phyloP scores from a whole-genome alignment of 1,140 invertebrate species.

The Trichoplusia ni region DNA sequence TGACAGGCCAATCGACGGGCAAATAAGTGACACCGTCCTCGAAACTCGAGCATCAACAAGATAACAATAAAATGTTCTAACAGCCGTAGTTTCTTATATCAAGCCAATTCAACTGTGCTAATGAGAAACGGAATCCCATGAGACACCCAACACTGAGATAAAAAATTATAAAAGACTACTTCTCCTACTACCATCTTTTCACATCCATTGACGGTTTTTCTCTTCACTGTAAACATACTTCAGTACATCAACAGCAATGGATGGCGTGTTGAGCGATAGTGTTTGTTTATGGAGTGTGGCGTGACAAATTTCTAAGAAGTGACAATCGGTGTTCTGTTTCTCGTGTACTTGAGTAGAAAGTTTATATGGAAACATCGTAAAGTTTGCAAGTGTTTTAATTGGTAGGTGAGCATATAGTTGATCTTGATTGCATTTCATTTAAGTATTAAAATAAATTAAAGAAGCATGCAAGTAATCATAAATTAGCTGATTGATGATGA shows the following conservation, averaged over 20 bases:
- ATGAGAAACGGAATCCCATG: conserved; percentile 29
- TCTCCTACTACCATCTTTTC: background rate
- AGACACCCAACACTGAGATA: conserved; percentile 1
- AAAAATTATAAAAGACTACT: background rate
- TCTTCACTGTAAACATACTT: background rate
- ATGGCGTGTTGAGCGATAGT: background rate
- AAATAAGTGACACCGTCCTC: background rate
- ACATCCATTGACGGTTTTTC: background rate
- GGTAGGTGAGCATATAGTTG: too few relatives aligned
- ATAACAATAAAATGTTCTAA: conserved; percentile 8
- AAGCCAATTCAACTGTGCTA: conserved; percentile 30
- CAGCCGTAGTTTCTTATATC: conserved; percentile 24
- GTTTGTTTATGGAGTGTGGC: background rate
- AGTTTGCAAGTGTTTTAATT: too few relatives aligned
- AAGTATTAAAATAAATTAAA: too few relatives aligned
- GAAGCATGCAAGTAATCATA: too few relatives aligned
- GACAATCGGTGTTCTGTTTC: background rate
- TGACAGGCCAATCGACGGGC: background rate
- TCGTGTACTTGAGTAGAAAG: background rate
- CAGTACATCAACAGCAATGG: background rate
- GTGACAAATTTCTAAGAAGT: conserved; percentile 3
- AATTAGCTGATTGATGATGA: too few relatives aligned
- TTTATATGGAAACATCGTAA: too few relatives aligned
- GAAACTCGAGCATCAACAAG: background rate
- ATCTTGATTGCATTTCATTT: too few relatives aligned